Evolutionary conservation across 2,797 vertebrate genomes (phyloP), one percentile per base, ranked within the genome.

Genomic region (Tokudaia muenninki): DNA sequence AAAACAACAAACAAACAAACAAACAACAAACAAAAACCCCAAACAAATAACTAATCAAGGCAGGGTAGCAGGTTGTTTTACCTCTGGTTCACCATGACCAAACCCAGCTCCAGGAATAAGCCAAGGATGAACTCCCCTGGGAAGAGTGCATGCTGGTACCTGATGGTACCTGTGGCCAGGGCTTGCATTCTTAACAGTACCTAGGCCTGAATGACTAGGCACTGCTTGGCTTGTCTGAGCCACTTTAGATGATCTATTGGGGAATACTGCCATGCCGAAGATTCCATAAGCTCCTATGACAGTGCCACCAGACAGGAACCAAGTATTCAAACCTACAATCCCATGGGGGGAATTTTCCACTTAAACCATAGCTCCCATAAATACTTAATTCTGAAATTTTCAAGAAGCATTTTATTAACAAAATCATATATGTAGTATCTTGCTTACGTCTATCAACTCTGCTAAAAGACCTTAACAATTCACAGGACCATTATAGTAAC

Each of bases 361-460:
- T 44, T 41, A 52, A 79, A 79, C 7, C 29, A 10, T 52, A 52
- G n/a, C 50, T 11, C 17, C 44, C 63, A 63, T 37, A 26, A 67
- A 55, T 74, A 83, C 41, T 12, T 52, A 94, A 89, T 65, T 94
- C 50, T 90, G 61, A 94, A 94, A 94, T 61, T 78, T 50, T 57
- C 52, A 77, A 80, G 34, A 91, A 95, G 81, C 24, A 50, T 31
- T 74, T 83, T 96, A 57, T 34, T 92, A 22, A 72, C 65, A 93
- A 92, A 93, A 81, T 55, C 10, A 44, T 80, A 31, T 77, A 24
- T 63, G 52, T 94, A 47, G 26, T 61, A 78, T 57, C 55, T 31
- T 82, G 4, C 37, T 14, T 87, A 13, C 72, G 77, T 92, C 50
- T 92, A 13, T 90, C 22, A 55, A 80, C 34, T 47, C 80, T 41